Base-by-base conservation (phyloP, 2,797 vertebrate genomes). In the Eulemur mongoz region DNA sequence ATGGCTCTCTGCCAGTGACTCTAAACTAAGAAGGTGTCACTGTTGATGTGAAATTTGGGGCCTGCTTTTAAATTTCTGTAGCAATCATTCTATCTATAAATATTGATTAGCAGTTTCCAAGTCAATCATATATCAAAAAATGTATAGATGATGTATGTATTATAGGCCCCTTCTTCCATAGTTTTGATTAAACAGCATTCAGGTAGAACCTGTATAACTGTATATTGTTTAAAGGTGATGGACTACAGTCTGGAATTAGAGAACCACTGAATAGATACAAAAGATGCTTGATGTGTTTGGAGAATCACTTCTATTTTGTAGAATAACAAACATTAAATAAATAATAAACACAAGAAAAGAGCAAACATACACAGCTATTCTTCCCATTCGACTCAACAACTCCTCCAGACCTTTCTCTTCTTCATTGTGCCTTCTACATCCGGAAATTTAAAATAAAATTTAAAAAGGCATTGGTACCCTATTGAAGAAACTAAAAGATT, bases 361-460 rank as follows among this genome's bases (percentile, higher is more conserved):
- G 30, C 9, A 92, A 76, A 82, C 22, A 89, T 17, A 73, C 32
- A 83, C 0, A 84, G 22, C 9, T 48, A 35, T 90, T 89, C 40
- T 92, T 40, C 18, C 92, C 35, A 48, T 38, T 79, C 73, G 30
- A 15, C 54, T 93, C 57, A 93, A 73, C 8, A 59, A 82, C 2
- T 4, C 12, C 57, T 82, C n/a, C 25, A 57, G 82, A 91, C 2
- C 4, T 73, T 90, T 83, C n/a, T 79, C 43, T 76, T 89, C 75
- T 40, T 65, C 48, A 54, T 50, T 80, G 59, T 88, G 35, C 18
- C 93, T 83, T 92, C 35, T 48, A 91, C 32, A n/a, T 69, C 65
- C 52, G 89, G 70, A 76, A 93, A 79, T 54, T 59, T 95, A 83
- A 84, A 83, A 79, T 75, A 79, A 95, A 93, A 54, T 67, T 92